Evolutionary conservation across 2,888 invertebrate species (phyloP).

Genomic region (Drosophila meridiana): DNA sequence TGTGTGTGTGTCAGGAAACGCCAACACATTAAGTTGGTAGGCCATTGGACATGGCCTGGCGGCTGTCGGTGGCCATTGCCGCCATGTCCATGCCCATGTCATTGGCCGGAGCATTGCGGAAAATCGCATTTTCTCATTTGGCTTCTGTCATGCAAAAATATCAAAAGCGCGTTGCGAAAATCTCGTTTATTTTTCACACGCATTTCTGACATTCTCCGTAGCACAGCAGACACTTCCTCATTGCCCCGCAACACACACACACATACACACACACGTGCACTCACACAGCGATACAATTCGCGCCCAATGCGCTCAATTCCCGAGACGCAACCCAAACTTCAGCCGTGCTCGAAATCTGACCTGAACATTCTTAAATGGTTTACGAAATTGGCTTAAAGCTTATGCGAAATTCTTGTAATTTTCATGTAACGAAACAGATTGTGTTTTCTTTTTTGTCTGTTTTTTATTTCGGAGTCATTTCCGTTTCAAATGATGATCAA

Average conservation of each 20-base stretch:
- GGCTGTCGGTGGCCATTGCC: conserved; percentile 60
- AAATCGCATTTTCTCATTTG: conserved; percentile 79
- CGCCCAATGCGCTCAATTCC: conserved; percentile 54
- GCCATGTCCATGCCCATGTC: conserved; percentile 73
- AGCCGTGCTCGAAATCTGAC: conserved; percentile 29
- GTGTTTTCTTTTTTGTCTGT: neutral
- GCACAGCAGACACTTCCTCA: conserved; percentile 30
- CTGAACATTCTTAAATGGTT: conserved; percentile 42
- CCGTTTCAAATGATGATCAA: conserved; percentile 5
- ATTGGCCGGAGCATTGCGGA: conserved; percentile 80
- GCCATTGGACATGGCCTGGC: conserved; percentile 71
- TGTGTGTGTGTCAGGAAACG: conserved; percentile 66
- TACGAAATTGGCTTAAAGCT: conserved; percentile 44
- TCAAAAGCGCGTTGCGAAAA: conserved; percentile 79
- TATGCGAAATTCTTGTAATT: conserved; percentile 13
- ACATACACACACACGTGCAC: conserved; percentile 12
- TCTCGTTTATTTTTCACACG: conserved; percentile 79
- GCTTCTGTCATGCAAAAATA: conserved; percentile 79
- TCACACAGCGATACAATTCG: conserved; percentile 20
- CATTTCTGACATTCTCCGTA: conserved; percentile 73
- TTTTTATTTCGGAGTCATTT: neutral
- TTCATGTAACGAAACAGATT: neutral
- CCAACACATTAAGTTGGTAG: conserved; percentile 76
- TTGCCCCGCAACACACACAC: conserved; percentile 10
- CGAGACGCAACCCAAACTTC: conserved; percentile 49